Evolutionary conservation across 2,888 invertebrate species (phyloP).

Genomic region (Micoletzkya japonica): DNA sequence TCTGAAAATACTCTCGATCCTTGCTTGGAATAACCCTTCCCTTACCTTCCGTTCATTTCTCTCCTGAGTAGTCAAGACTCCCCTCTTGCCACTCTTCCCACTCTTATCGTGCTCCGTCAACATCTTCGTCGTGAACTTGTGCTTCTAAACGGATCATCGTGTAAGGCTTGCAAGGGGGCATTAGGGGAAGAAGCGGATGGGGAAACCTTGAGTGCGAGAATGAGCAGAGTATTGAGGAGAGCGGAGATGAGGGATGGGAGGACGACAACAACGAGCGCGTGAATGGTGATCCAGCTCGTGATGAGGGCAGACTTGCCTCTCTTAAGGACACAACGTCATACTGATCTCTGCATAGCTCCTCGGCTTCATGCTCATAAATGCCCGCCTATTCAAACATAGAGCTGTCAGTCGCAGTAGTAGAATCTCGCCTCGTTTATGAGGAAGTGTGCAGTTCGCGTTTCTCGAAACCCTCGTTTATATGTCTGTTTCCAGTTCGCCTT

Average conservation of each 20-base stretch:
- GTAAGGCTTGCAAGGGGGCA: too few relatives aligned
- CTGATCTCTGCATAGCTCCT: too few relatives aligned
- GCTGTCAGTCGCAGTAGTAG: too few relatives aligned
- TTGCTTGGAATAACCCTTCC: background rate
- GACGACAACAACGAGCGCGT: constrained; percentile 39
- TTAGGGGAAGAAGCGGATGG: too few relatives aligned
- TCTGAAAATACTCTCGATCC: constrained; percentile 31
- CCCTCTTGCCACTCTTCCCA: background rate
- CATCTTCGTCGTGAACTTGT: constrained; percentile 18
- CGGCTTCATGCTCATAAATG: too few relatives aligned
- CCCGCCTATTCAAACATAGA: too few relatives aligned
- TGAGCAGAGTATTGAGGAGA: constrained; percentile 39
- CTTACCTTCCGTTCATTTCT: constrained; percentile 17
- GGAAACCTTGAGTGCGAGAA: constrained; percentile 37
- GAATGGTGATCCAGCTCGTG: constrained; percentile 18
- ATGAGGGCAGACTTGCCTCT: background rate
- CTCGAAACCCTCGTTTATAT: background rate
- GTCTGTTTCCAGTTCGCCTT: too few relatives aligned
- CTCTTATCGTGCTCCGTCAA: background rate
- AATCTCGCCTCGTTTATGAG: too few relatives aligned
- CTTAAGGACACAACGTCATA: background rate
- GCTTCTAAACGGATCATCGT: constrained; percentile 21
- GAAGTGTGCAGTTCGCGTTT: background rate
- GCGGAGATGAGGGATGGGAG: constrained; percentile 42
- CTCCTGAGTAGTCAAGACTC: constrained; percentile 1